Percentiles rank a stretch among this genome's conserved stretches.
phyloP scores from a whole-genome alignment of 2,888 invertebrate species.

The Tetrapedia diversipes region DNA sequence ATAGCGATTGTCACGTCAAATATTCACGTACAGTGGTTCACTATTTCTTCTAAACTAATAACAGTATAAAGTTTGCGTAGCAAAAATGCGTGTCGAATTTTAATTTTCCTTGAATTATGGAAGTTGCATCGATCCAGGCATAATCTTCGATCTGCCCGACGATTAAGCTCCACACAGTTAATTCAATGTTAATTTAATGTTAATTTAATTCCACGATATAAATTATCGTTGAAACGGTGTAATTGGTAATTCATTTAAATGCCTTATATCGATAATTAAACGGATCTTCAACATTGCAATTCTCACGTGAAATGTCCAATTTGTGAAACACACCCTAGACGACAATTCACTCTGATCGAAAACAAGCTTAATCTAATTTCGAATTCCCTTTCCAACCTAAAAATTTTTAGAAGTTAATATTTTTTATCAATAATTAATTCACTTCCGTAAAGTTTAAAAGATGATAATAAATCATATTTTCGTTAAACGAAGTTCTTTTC shows the following conservation, averaged over 20 bases:
- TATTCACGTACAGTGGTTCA: neutral
- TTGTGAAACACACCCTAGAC: neutral
- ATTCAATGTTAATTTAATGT: too few species aligned
- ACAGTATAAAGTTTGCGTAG: neutral
- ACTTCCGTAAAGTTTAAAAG: too few species aligned
- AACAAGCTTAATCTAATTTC: neutral
- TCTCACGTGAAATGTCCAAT: neutral
- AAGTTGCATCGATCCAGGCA: neutral
- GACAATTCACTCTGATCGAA: rapidly evolving
- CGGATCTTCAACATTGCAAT: too few species aligned
- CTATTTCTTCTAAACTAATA: neutral
- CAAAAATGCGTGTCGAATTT: neutral
- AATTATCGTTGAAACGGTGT: too few species aligned
- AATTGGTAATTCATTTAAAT: too few species aligned
- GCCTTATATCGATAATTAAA: too few species aligned
- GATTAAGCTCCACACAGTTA: neutral
- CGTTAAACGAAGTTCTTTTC: too few species aligned
- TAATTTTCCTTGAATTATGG: neutral
- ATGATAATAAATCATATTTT: too few species aligned
- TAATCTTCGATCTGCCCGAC: neutral
- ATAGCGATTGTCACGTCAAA: conserved; percentile 41
- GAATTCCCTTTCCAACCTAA: too few species aligned
- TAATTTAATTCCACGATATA: too few species aligned
- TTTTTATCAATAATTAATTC: too few species aligned
- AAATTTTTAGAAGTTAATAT: too few species aligned